These are phyloP conservation scores for Leptinotarsa texana DNA, from an alignment of 1,140 invertebrate species.

Conservation along the genomic window DNA sequence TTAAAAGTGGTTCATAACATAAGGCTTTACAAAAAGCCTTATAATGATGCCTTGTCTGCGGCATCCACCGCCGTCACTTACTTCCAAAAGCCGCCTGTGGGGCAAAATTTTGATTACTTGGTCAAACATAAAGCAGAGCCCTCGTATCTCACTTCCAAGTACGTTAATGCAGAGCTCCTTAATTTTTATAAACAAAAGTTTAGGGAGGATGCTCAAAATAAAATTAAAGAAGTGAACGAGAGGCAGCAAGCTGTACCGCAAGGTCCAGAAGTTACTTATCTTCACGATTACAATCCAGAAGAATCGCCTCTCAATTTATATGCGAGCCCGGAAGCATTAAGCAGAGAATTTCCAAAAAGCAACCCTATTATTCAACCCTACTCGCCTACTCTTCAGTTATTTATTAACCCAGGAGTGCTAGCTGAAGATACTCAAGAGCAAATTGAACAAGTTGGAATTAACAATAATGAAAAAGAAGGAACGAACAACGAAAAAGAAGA, in stretches of 20 bases:
- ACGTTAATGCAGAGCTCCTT: conserved; percentile 20
- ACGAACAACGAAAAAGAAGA: conserved; percentile 28
- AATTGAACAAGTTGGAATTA: conserved; percentile 13
- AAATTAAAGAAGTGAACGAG: not conserved
- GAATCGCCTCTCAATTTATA: not conserved
- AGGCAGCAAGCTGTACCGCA: not conserved
- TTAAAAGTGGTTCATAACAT: conserved; percentile 23
- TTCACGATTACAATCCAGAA: not conserved
- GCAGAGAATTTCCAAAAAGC: not conserved
- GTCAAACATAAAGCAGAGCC: not conserved
- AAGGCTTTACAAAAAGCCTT: conserved; percentile 14
- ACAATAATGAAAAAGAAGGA: not conserved
- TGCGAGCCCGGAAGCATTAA: not conserved
- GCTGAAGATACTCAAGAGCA: conserved; percentile 1
- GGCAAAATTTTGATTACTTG: not conserved
- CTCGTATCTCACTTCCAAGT: conserved; percentile 18
- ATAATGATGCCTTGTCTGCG: not conserved
- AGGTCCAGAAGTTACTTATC: not conserved
- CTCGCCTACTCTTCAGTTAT: not conserved
- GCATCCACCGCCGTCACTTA: conserved; percentile 13
- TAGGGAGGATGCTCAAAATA: conserved; percentile 8
- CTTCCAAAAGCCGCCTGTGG: conserved; percentile 1
- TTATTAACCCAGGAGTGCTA: not conserved
- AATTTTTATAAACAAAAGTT: conserved; percentile 24
- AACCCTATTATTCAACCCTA: not conserved